Evolutionary conservation across 2,888 invertebrate species (phyloP).

Genomic region (Torymus texanus): DNA sequence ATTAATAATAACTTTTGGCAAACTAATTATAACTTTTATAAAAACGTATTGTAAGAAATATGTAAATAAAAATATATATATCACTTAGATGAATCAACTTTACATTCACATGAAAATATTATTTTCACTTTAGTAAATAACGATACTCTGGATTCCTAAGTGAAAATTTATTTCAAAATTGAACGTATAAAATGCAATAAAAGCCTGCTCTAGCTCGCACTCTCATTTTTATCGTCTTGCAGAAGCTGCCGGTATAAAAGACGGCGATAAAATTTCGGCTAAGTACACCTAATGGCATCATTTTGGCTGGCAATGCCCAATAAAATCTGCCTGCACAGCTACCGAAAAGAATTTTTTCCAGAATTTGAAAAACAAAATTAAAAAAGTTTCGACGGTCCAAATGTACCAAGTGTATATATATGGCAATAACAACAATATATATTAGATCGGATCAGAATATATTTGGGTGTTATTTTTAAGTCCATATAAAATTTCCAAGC

Average conservation of each 20-base stretch:
- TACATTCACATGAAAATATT: constrained; percentile 13
- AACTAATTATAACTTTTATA: too few species aligned
- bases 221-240: constrained; percentile 60
- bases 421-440: constrained; percentile 28
- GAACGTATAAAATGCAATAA: constrained; percentile 37
- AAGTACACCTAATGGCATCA: constrained; percentile 72
- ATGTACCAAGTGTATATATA: constrained; percentile 1
- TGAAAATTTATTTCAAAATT: constrained; percentile 45
- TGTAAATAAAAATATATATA: not conserved
- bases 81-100: constrained; percentile 15
- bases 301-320: constrained; percentile 65
- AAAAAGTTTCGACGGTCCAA: constrained; percentile 6
- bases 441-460: constrained; percentile 11
- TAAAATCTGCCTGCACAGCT: constrained; percentile 64
- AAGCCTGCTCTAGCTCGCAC: constrained; percentile 30
- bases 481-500: constrained; percentile 9
- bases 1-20: too few species aligned
- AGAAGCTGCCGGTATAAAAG: constrained; percentile 66
- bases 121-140: constrained; percentile 35
- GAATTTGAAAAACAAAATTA: constrained; percentile 62
- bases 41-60: too few species aligned
- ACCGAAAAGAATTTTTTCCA: constrained; percentile 64
- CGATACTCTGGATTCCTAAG: constrained; percentile 21
- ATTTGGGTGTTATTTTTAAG: constrained; percentile 14
- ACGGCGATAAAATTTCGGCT: constrained; percentile 68